These are phyloP conservation scores for Epinotia ramella DNA, from an alignment of 2,888 invertebrate species.

Conservation along the genomic window DNA sequence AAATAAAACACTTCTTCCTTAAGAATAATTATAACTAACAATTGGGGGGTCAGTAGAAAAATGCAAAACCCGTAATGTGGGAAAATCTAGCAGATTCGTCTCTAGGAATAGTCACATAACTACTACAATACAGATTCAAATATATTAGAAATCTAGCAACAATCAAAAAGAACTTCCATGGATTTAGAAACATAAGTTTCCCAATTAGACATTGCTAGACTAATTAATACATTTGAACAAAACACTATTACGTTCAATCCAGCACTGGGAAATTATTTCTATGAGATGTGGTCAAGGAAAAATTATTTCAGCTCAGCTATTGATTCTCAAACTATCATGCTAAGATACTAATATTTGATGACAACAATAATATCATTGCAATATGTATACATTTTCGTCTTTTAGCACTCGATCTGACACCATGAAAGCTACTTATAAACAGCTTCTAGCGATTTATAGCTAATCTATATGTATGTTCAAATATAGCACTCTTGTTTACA, in stretches of 20 bases:
- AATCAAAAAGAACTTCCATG: not conserved
- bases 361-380: not conserved
- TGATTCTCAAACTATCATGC: not conserved
- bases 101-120: not conserved
- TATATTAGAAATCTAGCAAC: constrained; percentile 13
- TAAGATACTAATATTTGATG: not conserved
- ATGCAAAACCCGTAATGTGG: constrained; percentile 42
- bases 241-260: constrained; percentile 5
- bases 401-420: not conserved
- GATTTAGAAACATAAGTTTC: too few relatives aligned
- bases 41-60: constrained; percentile 35
- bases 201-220: not conserved
- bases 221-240: constrained; percentile 9
- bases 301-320: not conserved
- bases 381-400: not conserved
- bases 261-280: not conserved
- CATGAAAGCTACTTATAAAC: not conserved
- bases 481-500: constrained; percentile 1
- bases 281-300: not conserved
- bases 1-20: constrained; percentile 42
- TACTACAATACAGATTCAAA: not conserved
- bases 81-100: constrained; percentile 18
- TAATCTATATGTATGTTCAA: not conserved
- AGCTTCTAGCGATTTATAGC: constrained; percentile 10
- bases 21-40: constrained; percentile 24